phyloP scores from a whole-genome alignment of 2,888 invertebrate species.

The Pandemis cinnamomeana region DNA sequence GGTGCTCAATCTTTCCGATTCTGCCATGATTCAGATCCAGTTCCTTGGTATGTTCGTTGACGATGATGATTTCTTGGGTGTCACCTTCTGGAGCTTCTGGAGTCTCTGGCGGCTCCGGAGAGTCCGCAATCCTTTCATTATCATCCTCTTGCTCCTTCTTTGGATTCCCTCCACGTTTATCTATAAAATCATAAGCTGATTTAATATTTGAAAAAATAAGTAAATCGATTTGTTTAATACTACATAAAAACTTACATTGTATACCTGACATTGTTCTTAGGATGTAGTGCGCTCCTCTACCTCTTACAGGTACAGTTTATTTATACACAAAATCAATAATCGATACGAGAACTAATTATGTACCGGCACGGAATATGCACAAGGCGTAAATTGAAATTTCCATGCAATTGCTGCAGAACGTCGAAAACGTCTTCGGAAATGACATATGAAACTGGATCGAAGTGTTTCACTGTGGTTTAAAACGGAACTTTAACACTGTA shows the following conservation, averaged over 20 bases:
- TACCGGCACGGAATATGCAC: conserved; percentile 32
- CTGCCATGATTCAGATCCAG: conserved; percentile 96
- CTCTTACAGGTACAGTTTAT: conserved; percentile 22
- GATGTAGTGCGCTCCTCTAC: neutral
- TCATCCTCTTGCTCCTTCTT: conserved; percentile 47
- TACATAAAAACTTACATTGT: too few species aligned
- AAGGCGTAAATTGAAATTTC: conserved; percentile 30
- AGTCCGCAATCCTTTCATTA: conserved; percentile 46
- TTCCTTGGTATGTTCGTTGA: conserved; percentile 87
- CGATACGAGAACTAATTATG: conserved; percentile 27
- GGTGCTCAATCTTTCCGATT: conserved; percentile 92
- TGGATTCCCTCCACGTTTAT: conserved; percentile 46
- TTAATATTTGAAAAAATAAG: conserved; percentile 15
- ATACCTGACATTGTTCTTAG: conserved; percentile 33
- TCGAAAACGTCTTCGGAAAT: conserved; percentile 17
- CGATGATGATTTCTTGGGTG: conserved; percentile 86
- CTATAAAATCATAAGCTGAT: conserved; percentile 19
- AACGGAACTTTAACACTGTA: neutral
- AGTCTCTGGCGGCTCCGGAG: conserved; percentile 60
- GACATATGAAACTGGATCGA: conserved; percentile 12
- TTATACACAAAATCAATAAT: conserved; percentile 36
- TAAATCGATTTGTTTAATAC: neutral
- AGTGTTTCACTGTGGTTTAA: neutral
- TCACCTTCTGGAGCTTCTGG: conserved; percentile 67
- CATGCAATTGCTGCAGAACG: conserved; percentile 8